phyloP scores from a whole-genome alignment of 37 sponge, comb jelly and placozoan genomes.

The Beroe ovata region DNA sequence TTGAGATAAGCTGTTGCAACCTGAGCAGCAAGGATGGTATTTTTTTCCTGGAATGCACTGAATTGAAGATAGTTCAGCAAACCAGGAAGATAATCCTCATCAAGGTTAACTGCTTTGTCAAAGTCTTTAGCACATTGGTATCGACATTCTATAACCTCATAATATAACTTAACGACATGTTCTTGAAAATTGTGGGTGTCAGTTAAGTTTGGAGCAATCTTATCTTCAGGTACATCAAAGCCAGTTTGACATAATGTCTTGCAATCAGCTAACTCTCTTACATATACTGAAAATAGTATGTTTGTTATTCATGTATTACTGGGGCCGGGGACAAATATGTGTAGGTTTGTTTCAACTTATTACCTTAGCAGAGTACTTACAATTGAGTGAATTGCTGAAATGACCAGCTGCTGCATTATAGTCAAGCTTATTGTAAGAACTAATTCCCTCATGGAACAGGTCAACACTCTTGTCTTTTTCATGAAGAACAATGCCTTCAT shows the following conservation, averaged over 20 bases:
- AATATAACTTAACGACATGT: background rate
- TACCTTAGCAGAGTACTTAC: background rate
- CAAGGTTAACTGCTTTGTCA: background rate
- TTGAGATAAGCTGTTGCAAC: background rate
- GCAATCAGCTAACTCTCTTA: background rate
- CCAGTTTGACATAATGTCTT: slow-evolving; percentile 33
- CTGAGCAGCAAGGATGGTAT: background rate
- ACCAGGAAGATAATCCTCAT: slow-evolving; percentile 30
- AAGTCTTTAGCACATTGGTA: background rate
- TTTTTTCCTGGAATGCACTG: slow-evolving; percentile 48
- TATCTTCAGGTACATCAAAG: background rate
- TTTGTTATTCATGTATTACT: background rate
- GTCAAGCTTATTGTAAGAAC: background rate
- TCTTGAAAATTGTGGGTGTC: slow-evolving; percentile 39
- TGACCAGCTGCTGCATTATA: background rate
- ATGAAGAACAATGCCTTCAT: background rate
- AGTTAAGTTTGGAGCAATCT: background rate
- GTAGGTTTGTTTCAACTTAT: background rate
- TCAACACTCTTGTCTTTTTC: slow-evolving; percentile 20
- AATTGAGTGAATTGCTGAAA: background rate
- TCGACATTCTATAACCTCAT: slow-evolving; percentile 22
- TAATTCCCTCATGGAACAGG: background rate
- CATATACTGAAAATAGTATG: slow-evolving; percentile 29
- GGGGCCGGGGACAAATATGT: no score
- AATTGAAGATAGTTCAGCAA: slow-evolving; percentile 56